phyloP scores from a whole-genome alignment of 2,113 vertebrate species.

The Lophochroa leadbeateri region DNA sequence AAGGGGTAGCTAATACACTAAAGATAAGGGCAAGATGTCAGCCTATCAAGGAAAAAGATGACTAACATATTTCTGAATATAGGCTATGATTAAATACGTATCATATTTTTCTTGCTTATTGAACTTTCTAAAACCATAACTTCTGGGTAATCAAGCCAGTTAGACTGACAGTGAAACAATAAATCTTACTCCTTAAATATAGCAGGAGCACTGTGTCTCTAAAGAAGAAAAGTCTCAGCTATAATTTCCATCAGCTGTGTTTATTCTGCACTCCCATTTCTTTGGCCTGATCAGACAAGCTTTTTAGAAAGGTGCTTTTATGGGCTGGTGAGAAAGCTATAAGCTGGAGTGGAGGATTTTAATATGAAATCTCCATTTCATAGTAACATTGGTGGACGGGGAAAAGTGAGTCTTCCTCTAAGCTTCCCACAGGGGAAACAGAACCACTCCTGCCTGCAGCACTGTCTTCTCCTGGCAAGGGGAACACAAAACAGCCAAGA shows the following conservation, averaged over 20 bases:
- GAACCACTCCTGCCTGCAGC: fast-evolving
- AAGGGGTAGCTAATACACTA: conserved; percentile 54
- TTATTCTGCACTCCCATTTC: background rate
- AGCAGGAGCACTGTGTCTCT: background rate
- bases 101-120: conserved; percentile 21
- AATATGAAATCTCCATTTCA: background rate
- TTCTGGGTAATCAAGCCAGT: background rate
- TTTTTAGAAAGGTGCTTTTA: background rate
- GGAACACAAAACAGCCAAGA: background rate
- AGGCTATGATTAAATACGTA: background rate
- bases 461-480: background rate
- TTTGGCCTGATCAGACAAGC: background rate
- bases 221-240: background rate
- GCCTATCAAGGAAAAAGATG: conserved; percentile 25
- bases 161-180: background rate
- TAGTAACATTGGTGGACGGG: fast-evolving
- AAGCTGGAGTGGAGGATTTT: background rate
- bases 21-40: conserved; percentile 69
- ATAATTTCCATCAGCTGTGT: background rate
- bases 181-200: background rate
- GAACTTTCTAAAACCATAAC: background rate
- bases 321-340: background rate
- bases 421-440: background rate
- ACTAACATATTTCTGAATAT: conserved; percentile 59
- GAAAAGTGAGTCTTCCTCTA: background rate